Base-by-base conservation (phyloP, 2,113 vertebrate genomes). In the Chauna torquata region DNA sequence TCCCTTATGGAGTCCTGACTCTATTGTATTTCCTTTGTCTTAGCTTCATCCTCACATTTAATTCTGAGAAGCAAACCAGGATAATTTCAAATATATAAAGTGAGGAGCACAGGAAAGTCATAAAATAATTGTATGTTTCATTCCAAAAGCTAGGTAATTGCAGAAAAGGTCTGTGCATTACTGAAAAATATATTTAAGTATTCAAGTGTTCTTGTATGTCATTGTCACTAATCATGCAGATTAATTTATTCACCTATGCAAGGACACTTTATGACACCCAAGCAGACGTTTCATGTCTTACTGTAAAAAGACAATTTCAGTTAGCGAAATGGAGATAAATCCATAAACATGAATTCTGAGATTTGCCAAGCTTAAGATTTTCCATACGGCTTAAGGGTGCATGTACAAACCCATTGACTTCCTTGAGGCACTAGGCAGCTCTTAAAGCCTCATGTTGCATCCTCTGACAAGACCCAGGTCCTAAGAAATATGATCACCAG, bases 371-470 rank as follows among this genome's bases (percentile, higher is more conserved):
- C 1, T 66, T 49, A 15, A 12, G 25, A 11, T 69, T 83, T 83
- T 68, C 8, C 19, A 44, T 8, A 19, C 20, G 7, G 11, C 9
- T 88, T 77, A 42, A 71, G 10, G 10, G 9, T 62, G 6, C 14
- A 3, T 1, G 2, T 49, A 17, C 16, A 54, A 20, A 8, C 1
- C 25, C 15, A 28, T 0, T 59, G n/a, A 55, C 11, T 74, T 90
- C 59, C 50, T 17, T 28, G 54, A 23, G n/a, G 8, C 11, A n/a
- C n/a, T 50, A 22, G 82, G 70, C 9, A 91, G 12, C 11, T 23
- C 27, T 44, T 66, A 65, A 92, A 38, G 19, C 6, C 8, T 12
- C 12, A 13, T 2, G 16, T 0, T 57, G 17, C 15, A 30, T 14
- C n/a, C 22, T 74, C 74, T 55, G 38, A 34, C 16, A 80, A 45